Conservation (phyloP, 2,113 vertebrate species). For the Bubalus kerabau region DNA sequence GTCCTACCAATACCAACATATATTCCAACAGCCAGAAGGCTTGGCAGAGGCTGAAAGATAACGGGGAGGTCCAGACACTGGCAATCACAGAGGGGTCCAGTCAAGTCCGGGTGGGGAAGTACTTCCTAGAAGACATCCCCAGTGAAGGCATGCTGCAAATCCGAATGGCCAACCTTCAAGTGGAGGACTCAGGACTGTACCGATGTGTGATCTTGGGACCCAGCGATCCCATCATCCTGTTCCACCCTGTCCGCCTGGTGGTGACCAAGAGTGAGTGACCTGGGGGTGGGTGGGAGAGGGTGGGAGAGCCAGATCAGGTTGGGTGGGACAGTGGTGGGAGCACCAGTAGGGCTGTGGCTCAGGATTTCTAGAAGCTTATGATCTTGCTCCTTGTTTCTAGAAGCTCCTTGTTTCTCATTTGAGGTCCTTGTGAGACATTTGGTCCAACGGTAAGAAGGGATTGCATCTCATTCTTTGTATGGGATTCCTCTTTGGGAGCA, state of each 20-base stretch:
- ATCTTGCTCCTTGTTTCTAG: background rate
- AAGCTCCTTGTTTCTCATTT: background rate
- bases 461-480: background rate
- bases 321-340: background rate
- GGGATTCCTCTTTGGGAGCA: background rate
- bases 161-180: conserved; percentile 43
- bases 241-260: fast-evolving
- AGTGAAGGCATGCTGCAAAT: fast-evolving
- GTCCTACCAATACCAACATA: background rate
- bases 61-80: background rate
- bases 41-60: background rate
- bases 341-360: too few species aligned
- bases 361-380: background rate
- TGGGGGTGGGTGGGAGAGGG: too few species aligned
- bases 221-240: background rate
- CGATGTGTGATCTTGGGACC: conserved; percentile 19
- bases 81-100: fast-evolving
- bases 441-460: background rate
- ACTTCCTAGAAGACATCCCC: fast-evolving
- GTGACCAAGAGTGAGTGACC: conserved; percentile 56
- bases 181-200: conserved; percentile 50
- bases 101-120: background rate
- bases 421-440: background rate
- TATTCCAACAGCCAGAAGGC: fast-evolving
- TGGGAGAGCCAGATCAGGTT: background rate